Conservation (phyloP, 2,797 vertebrate genomes). For the Tragopan temminckii region DNA sequence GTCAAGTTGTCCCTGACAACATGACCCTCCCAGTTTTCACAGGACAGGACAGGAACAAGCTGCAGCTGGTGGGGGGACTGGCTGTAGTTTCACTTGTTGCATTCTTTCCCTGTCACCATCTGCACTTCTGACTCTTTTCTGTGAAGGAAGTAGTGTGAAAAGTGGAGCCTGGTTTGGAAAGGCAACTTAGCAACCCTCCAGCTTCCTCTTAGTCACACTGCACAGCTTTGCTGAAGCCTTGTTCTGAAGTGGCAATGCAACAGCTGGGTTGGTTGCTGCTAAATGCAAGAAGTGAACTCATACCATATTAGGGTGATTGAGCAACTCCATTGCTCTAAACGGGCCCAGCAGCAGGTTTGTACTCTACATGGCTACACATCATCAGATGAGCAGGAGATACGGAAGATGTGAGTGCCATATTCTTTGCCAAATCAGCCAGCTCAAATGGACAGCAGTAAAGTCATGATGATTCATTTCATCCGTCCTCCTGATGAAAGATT, state of each 20-base stretch:
- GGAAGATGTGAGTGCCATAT: fast-evolving
- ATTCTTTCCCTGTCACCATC: neutral
- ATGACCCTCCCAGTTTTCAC: constrained; percentile 24
- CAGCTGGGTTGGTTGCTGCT: neutral
- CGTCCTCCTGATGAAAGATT: neutral
- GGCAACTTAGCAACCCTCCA: neutral
- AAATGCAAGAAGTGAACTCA: neutral
- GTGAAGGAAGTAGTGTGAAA: neutral
- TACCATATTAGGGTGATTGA: neutral
- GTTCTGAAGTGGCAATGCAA: neutral
- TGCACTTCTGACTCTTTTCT: neutral
- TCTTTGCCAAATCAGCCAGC: neutral
- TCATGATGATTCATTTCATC: fast-evolving
- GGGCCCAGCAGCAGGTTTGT: neutral
- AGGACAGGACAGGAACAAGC: constrained; percentile 23
- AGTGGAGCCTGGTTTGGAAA: neutral
- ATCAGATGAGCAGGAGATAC: neutral
- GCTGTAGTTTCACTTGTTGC: constrained; percentile 11
- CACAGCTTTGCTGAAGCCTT: neutral
- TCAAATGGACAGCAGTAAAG: neutral
- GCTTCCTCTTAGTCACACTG: neutral
- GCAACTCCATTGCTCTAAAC: neutral
- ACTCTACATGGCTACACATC: neutral
- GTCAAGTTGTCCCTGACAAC: constrained; percentile 33
- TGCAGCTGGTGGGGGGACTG: constrained; percentile 43